Evolutionary conservation across 2,888 invertebrate species (phyloP), one percentile per base, ranked within the genome.

Genomic region (Cantharis rufa): DNA sequence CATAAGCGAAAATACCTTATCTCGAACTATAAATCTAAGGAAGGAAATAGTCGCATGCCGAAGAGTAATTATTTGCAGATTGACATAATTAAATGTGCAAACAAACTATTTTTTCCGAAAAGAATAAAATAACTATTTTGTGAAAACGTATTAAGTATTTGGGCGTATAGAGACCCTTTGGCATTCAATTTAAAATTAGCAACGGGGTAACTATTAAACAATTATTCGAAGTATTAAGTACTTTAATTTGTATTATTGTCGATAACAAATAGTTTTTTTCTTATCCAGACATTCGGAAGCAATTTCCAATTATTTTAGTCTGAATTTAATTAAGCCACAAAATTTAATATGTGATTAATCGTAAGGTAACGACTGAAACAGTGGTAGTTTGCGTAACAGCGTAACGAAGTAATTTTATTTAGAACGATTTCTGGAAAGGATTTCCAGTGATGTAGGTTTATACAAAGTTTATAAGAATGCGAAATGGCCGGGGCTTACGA

Each of bases 281-380:
- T 68, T 61, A 24, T 70, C 63, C 62, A 61, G 71, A 62, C 71
- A 70, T n/a, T 48, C 16, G 16, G 4, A 21, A 28, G 28, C 1
- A 71, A 71, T 15, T 64, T 69, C 15, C 13, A 64, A 2, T 64
- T 11, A 18, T 64, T 13, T 64, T 66, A 66, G 13, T 24, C 10
- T 3, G 1, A 66, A 13, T 66, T 66, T 66, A 75, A 75, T 75
- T 71, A 75, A 32, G 61, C 48, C 16, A 69, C 69, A 32, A 11
- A 70, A 72, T 24, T 72, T 61, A 68, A 69, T 72, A 32, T 32
- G 27, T 28, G 15, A 28, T 28, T 27, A 86, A 85, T 85, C 84
- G 83, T 79, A 83, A 85, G 84, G 85, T 85, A 86, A 85, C 83
- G 85, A 85, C 84, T 82, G 83, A 84, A 84, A 84, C 83, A 83